These are phyloP conservation scores for Calliopum simillimum DNA, from an alignment of 2,888 invertebrate genomes.

Conservation along the genomic window DNA sequence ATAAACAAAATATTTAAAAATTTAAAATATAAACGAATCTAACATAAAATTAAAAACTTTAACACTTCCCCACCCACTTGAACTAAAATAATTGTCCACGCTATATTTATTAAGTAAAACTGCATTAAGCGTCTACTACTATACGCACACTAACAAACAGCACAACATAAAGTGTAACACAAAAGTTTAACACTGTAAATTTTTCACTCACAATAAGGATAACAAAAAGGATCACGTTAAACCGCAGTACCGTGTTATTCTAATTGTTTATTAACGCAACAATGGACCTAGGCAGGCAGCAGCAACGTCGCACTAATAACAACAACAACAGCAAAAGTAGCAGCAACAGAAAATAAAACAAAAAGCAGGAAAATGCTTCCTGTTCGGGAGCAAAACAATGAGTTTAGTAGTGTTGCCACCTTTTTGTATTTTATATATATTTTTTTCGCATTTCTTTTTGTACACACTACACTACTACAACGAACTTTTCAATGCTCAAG, in stretches of 20 bases:
- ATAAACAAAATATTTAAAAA: no score
- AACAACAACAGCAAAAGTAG: neutral
- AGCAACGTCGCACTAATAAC: neutral
- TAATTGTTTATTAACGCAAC: conserved; percentile 43
- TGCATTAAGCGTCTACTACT: no score
- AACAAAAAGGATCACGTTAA: conserved; percentile 18
- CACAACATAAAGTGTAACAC: no score
- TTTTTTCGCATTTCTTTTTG: neutral
- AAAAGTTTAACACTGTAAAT: neutral
- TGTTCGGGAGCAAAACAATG: conserved; percentile 24
- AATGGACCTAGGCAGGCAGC: conserved; percentile 21
- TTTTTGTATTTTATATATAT: conserved; percentile 7
- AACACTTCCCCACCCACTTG: no score
- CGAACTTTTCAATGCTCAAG: no score
- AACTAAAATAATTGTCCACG: no score
- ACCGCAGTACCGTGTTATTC: conserved; percentile 32
- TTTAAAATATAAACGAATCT: no score
- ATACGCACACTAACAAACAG: no score
- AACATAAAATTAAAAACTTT: no score
- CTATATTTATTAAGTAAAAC: no score
- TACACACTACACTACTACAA: neutral
- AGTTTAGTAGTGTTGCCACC: conserved; percentile 28
- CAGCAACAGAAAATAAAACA: neutral
- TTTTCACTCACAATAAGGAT: neutral
- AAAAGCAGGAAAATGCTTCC: conserved; percentile 20